A percentile compares a stretch with the other conserved stretches of the same genome.
Evolutionary conservation across 2,113 vertebrate species (phyloP).

Genomic region (Pomatorhinus ruficollis): DNA sequence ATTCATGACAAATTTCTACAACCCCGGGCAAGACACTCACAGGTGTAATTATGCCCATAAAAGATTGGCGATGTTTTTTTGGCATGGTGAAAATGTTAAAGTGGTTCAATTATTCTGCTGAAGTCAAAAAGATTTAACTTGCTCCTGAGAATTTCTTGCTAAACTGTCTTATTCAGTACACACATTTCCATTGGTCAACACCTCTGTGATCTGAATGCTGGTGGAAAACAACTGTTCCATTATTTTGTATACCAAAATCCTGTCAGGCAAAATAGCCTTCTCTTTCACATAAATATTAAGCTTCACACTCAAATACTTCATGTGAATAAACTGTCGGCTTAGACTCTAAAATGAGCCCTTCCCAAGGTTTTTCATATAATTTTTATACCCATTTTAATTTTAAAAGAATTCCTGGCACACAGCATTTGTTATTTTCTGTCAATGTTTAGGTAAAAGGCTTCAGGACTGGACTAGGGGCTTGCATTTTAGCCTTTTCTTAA

Average conservation of each 20-base stretch:
- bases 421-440: background rate
- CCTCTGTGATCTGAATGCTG: background rate
- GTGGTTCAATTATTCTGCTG: background rate
- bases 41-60: background rate
- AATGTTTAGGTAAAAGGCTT: background rate
- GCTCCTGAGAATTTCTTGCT: background rate
- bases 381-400: background rate
- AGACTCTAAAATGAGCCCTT: background rate
- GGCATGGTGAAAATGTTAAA: accelerated
- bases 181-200: background rate
- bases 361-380: background rate
- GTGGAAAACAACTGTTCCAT: background rate
- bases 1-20: background rate
- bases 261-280: background rate
- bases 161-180: background rate
- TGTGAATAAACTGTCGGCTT: background rate
- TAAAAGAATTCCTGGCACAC: background rate
- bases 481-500: background rate
- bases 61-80: accelerated
- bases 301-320: background rate
- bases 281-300: background rate
- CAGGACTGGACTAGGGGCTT: background rate
- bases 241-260: background rate
- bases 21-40: background rate
- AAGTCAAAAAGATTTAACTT: background rate